Evolutionary conservation across 2,113 vertebrate species (phyloP).

Genomic region (Myiozetetes cayanensis): DNA sequence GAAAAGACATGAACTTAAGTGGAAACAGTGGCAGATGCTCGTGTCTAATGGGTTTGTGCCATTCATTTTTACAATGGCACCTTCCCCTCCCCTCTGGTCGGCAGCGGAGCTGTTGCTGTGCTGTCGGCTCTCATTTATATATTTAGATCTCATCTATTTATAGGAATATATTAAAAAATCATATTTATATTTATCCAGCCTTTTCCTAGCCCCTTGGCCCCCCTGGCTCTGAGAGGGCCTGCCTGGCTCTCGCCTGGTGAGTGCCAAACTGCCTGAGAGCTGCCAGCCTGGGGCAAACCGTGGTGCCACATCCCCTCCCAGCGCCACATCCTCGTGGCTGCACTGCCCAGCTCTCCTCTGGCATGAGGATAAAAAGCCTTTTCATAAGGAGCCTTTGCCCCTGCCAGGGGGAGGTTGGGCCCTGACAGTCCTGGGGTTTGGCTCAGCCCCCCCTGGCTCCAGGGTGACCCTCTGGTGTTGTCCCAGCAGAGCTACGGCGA

Average conservation of each 20-base stretch:
- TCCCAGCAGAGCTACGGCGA: conserved; percentile 84
- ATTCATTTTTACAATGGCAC: neutral
- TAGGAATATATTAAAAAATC: neutral
- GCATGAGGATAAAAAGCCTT: neutral
- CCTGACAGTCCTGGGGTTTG: accelerated
- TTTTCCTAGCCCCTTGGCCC: accelerated
- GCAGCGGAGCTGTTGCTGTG: neutral
- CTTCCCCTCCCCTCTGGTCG: neutral
- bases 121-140: neutral
- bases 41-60: neutral
- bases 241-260: neutral
- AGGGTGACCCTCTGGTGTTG: neutral
- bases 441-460: accelerated
- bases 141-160: neutral
- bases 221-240: neutral
- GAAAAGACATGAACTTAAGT: neutral
- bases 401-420: neutral
- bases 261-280: neutral
- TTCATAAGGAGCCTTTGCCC: neutral
- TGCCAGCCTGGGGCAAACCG: neutral
- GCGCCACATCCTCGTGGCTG: accelerated
- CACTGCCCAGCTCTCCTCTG: neutral
- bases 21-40: neutral
- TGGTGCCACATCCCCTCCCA: neutral
- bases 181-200: neutral